These are phyloP conservation scores for Rhagonycha fulva DNA, from an alignment of 2,888 invertebrate species.

Conservation along the genomic window DNA sequence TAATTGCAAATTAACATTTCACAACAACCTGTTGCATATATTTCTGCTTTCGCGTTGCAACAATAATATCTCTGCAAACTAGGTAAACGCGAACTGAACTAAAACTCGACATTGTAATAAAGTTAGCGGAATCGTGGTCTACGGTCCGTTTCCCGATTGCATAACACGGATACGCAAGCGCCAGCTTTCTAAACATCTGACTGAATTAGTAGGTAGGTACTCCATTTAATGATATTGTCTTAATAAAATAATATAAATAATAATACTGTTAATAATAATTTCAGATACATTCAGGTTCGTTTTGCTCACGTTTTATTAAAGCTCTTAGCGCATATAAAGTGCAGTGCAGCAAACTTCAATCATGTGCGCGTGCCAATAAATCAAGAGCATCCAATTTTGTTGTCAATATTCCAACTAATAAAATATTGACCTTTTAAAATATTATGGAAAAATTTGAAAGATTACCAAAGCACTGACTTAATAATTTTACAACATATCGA, in stretches of 20 bases:
- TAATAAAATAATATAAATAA: background rate
- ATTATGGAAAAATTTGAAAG: too few species aligned
- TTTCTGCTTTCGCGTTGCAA: background rate
- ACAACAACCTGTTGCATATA: background rate
- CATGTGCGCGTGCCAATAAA: background rate
- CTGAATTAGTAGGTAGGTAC: background rate
- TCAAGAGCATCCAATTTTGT: background rate
- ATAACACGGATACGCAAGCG: conserved; percentile 27
- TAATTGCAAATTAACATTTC: background rate
- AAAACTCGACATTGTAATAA: conserved; percentile 9
- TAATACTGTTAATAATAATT: background rate
- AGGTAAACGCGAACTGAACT: conserved; percentile 15
- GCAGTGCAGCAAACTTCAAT: background rate
- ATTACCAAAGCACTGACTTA: too few species aligned
- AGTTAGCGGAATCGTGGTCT: conserved; percentile 22
- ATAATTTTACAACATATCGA: too few species aligned
- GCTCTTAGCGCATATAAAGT: background rate
- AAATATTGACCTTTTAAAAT: background rate
- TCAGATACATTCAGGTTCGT: background rate
- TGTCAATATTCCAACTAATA: background rate
- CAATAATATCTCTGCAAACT: conserved; percentile 3
- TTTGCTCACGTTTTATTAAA: background rate
- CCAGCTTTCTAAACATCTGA: conserved; percentile 31
- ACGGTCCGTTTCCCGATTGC: conserved; percentile 18
- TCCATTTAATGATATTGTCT: background rate